Percentiles rank a stretch among this genome's conserved stretches.
Evolutionary conservation across 2,888 invertebrate genomes (phyloP).

Genomic region (Ornithoptera alexandrae): DNA sequence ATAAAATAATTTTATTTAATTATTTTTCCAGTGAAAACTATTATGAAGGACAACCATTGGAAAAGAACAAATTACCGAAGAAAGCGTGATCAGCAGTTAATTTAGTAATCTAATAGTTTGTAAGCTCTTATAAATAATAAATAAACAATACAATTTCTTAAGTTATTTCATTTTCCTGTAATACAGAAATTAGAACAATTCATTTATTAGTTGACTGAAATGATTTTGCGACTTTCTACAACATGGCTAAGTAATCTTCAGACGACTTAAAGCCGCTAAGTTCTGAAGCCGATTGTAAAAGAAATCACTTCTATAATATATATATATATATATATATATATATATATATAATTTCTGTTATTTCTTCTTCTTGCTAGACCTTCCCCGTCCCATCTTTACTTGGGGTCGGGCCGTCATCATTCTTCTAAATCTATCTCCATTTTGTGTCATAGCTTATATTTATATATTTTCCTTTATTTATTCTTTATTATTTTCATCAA

Average conservation of each 20-base stretch:
- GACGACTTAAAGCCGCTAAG: background rate
- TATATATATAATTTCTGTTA: background rate
- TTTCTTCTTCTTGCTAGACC: background rate
- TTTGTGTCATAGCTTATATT: too few relatives aligned
- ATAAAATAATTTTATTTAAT: slow-evolving; percentile 40
- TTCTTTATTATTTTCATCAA: background rate
- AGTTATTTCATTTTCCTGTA: slow-evolving; percentile 19
- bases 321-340: background rate
- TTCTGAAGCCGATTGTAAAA: background rate
- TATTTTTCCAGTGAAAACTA: slow-evolving; percentile 82
- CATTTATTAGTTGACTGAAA: too few relatives aligned
- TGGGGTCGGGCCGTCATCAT: too few relatives aligned
- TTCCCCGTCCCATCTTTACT: too few relatives aligned
- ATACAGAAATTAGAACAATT: background rate
- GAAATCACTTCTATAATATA: background rate
- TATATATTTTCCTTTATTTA: too few relatives aligned
- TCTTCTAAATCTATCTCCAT: too few relatives aligned
- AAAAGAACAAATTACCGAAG: slow-evolving; percentile 70
- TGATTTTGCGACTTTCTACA: too few relatives aligned
- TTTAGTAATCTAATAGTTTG: slow-evolving; percentile 31
- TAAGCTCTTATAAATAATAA: slow-evolving; percentile 34
- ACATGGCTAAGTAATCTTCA: background rate
- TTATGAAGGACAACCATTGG: slow-evolving; percentile 79
- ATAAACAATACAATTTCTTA: slow-evolving; percentile 35
- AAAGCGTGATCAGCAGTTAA: slow-evolving; percentile 56